A percentile compares a stretch with the other conserved stretches of the same genome.
Evolutionary conservation across 2,113 vertebrate species (phyloP).

Genomic region (Hirundichthys speculiger): DNA sequence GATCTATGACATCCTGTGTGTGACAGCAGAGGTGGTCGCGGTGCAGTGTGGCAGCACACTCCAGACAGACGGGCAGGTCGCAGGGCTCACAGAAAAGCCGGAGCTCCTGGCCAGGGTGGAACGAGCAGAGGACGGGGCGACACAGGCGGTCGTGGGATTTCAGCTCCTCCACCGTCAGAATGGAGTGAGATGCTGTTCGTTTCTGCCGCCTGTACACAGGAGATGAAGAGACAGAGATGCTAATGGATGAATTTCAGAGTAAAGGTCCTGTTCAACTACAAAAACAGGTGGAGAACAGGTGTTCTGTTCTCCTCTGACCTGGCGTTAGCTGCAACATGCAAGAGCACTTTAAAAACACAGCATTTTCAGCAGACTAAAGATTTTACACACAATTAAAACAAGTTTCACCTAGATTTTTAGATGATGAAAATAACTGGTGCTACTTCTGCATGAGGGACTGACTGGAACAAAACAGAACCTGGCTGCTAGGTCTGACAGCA

Average conservation of each 20-base stretch:
- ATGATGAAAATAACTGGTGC: no score
- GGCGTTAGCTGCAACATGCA: no score
- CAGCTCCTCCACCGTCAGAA: constrained; percentile 81
- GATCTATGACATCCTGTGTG: constrained; percentile 74
- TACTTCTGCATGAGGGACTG: no score
- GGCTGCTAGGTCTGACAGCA: no score
- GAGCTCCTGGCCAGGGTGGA: constrained; percentile 87
- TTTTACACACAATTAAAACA: no score
- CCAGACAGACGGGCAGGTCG: constrained; percentile 85
- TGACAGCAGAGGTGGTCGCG: constrained; percentile 84
- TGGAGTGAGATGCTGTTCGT: constrained; percentile 82
- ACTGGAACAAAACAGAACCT: no score
- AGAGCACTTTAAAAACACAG: no score
- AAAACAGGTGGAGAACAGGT: no score
- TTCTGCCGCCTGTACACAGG: constrained; percentile 87
- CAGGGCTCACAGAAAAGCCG: constrained; percentile 90
- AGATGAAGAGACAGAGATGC: background rate
- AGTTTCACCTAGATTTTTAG: no score
- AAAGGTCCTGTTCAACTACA: background rate
- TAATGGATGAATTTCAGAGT: background rate
- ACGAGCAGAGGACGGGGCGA: constrained; percentile 83
- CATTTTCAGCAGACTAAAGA: no score
- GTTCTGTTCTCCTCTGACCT: no score
- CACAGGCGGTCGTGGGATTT: constrained; percentile 74
- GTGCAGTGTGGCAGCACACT: constrained; percentile 84